These are phyloP conservation scores for Linyphia triangularis DNA, from an alignment of 2,888 invertebrate species.

Conservation along the genomic window DNA sequence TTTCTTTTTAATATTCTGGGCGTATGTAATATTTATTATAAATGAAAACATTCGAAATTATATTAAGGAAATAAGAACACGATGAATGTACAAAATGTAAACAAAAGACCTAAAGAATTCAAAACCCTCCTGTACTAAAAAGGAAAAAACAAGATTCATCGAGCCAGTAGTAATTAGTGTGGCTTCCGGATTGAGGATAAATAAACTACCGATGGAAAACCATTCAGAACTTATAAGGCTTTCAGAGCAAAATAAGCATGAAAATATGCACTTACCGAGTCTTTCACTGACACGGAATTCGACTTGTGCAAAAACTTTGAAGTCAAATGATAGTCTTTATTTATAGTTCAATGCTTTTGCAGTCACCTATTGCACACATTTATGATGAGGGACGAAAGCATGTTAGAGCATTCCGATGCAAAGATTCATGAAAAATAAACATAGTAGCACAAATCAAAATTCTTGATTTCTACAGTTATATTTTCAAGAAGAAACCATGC, in stretches of 20 bases:
- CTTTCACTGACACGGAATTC: constrained; percentile 18
- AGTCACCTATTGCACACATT: constrained; percentile 31
- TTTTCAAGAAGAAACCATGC: constrained; percentile 71
- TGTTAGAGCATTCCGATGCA: background rate
- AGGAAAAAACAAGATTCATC: too few relatives aligned
- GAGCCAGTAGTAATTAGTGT: constrained; percentile 16
- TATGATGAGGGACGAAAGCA: background rate
- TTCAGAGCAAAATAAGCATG: constrained; percentile 8
- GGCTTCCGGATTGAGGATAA: constrained; percentile 32
- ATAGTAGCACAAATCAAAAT: constrained; percentile 55
- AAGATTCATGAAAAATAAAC: constrained; percentile 12
- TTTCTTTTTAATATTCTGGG: background rate
- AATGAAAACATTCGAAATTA: background rate
- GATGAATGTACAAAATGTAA: constrained; percentile 15
- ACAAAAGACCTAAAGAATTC: constrained; percentile 11
- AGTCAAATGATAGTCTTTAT: constrained; percentile 23
- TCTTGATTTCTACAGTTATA: constrained; percentile 51
- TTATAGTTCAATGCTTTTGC: constrained; percentile 1
- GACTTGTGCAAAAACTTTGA: constrained; percentile 17
- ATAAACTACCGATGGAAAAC: background rate
- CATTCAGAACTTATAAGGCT: constrained; percentile 27
- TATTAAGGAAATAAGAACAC: background rate
- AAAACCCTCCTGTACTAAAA: background rate
- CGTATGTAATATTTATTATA: background rate
- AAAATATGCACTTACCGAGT: constrained; percentile 38